Evolutionary conservation across 2,113 vertebrate species (phyloP).

Genomic region (Passer montanus): DNA sequence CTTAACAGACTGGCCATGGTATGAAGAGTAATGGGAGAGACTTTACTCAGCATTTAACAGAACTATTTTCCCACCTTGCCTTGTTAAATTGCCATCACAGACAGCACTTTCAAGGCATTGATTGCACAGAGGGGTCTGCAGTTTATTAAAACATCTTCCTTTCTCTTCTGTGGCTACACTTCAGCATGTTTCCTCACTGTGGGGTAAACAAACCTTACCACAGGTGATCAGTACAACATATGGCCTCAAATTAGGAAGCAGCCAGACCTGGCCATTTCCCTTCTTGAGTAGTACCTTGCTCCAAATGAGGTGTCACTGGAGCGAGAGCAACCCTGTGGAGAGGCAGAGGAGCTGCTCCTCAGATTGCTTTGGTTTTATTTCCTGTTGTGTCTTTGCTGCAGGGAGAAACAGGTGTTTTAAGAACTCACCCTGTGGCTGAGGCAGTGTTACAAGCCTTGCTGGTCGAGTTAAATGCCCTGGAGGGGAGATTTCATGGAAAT

Average conservation of each 20-base stretch:
- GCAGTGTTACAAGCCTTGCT: background rate
- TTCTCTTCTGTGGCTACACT: background rate
- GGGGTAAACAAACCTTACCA: background rate
- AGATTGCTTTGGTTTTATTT: background rate
- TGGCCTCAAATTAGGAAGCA: background rate
- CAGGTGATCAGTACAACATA: background rate
- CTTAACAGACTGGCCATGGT: background rate
- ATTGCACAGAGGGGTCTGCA: background rate
- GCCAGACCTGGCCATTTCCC: background rate
- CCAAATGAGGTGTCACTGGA: background rate
- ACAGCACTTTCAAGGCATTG: fast-evolving
- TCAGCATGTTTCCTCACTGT: background rate
- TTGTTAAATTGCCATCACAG: background rate
- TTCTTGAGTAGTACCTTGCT: background rate
- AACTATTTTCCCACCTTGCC: background rate
- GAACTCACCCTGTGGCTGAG: background rate
- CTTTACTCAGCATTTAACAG: background rate
- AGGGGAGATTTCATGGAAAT: background rate
- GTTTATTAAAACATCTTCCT: background rate
- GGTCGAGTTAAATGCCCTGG: background rate
- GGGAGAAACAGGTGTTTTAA: background rate
- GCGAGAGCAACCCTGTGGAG: background rate
- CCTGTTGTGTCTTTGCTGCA: background rate
- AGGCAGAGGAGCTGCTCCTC: background rate
- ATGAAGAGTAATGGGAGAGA: background rate